These are phyloP conservation scores for Melinopterus prodromus DNA, from an alignment of 2,888 invertebrate genomes.

Conservation along the genomic window DNA sequence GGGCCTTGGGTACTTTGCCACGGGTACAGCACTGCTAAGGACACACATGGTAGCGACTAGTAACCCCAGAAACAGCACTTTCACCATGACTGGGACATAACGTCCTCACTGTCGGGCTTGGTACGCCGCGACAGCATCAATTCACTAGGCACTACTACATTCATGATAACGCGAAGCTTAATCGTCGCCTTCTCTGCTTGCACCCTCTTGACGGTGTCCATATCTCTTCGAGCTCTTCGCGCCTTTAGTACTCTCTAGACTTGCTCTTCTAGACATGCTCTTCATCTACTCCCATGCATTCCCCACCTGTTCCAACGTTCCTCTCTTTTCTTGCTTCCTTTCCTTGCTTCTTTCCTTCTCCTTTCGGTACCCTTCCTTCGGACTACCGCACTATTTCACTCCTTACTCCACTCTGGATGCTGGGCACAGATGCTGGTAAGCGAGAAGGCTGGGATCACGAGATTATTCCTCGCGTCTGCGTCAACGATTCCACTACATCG, in stretches of 20 bases:
- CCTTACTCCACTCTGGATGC: background rate
- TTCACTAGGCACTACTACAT: slow-evolving; percentile 48
- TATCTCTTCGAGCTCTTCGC: background rate
- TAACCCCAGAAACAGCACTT: slow-evolving; percentile 61
- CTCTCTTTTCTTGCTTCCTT: background rate
- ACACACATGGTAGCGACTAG: slow-evolving; percentile 60
- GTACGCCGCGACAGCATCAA: slow-evolving; percentile 63
- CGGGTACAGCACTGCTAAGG: slow-evolving; percentile 57
- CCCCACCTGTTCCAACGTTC: background rate
- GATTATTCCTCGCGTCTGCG: background rate
- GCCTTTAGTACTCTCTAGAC: background rate
- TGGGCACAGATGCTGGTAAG: background rate
- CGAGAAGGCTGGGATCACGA: background rate
- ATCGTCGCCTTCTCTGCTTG: background rate
- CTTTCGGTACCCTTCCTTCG: background rate
- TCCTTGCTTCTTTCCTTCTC: background rate
- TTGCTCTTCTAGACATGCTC: background rate
- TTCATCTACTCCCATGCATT: background rate
- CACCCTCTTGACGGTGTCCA: background rate
- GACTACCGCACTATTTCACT: background rate
- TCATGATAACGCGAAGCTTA: slow-evolving; percentile 48
- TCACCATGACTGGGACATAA: slow-evolving; percentile 63
- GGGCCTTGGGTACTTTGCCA: slow-evolving; percentile 47
- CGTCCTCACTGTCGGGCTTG: slow-evolving; percentile 54
- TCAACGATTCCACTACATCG: background rate